Percentiles rank a stretch among this genome's conserved stretches.
Evolutionary conservation across 2,888 invertebrate genomes (phyloP).

Genomic region (Automeris io): DNA sequence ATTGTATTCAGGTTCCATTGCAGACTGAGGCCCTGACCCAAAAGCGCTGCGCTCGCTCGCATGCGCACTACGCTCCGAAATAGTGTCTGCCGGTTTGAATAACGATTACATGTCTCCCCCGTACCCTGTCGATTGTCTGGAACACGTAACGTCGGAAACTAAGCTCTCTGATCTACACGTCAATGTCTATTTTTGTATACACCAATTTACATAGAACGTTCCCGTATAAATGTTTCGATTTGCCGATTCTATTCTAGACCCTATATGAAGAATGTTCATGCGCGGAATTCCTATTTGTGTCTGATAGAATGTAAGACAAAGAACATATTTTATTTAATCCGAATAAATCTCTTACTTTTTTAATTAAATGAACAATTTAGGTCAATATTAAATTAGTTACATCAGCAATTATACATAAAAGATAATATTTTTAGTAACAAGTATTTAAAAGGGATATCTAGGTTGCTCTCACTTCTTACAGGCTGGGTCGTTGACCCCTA

Average conservation of each 20-base stretch:
- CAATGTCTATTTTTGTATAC: conserved; percentile 21
- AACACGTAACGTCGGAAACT: conserved; percentile 32
- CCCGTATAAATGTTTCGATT: conserved; percentile 13
- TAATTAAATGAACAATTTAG: too few species aligned
- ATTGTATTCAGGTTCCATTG: conserved; percentile 53
- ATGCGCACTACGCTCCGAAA: conserved; percentile 57
- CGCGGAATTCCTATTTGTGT: neutral
- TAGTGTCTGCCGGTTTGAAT: conserved; percentile 58
- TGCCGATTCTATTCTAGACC: conserved; percentile 37
- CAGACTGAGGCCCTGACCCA: conserved; percentile 70
- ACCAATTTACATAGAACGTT: conserved; percentile 21
- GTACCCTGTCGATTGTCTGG: conserved; percentile 53
- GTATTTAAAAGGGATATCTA: too few species aligned
- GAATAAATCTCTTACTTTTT: too few species aligned
- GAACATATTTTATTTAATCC: too few species aligned
- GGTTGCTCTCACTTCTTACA: too few species aligned
- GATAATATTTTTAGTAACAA: too few species aligned
- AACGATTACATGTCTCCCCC: conserved; percentile 65
- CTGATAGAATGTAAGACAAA: too few species aligned
- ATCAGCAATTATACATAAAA: too few species aligned
- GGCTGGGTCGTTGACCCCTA: too few species aligned
- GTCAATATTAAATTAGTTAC: too few species aligned
- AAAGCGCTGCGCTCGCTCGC: conserved; percentile 52
- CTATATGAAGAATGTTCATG: conserved; percentile 18
- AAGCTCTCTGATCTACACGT: conserved; percentile 25